Evolutionary conservation across 2,113 vertebrate species (phyloP), one percentile per base, ranked within the genome.

Genomic region (Gymnobelideus leadbeateri): DNA sequence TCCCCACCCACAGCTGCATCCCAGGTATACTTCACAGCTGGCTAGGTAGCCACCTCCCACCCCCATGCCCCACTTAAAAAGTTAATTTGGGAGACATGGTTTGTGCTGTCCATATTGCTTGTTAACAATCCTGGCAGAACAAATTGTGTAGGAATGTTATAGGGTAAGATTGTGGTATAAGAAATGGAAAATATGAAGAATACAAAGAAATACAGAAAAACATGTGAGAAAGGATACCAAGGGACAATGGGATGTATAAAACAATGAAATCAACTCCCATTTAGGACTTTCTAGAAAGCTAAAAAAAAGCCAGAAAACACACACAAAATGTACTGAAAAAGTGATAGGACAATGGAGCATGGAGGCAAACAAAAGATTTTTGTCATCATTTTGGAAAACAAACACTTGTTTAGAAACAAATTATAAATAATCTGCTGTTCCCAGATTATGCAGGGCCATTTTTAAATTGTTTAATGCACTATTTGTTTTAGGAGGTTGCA

Each of bases 161-260:
- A 84, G 68, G 9, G 23, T 21, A n/a, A 23, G 19, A 23, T 84
- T 84, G 21, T 84, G 37, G 7, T 23, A 43, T 84, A 84, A 43
- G 68, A 43, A 84, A 23, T 84, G 68, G 68, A 84, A 84, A 84
- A 84, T 84, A 84, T 84, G 68, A 84, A 21, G n/a, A 84, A 84
- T 84, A 84, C 68, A 84, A 84, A 84, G 68, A 84, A 84, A 84
- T n/a, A 77, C 61, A n/a, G 61, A 43, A 84, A 77, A 43, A 77
- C 31, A 77, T n/a, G 16, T 84, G n/a, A 43, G n/a, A 84, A 84
- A n/a, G 28, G 68, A 0, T 84, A 84, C 37, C 19, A 23, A 84
- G n/a, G n/a, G n/a, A 43, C n/a, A 43, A 84, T 8, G 43, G n/a
- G n/a, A 84, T 84, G 21, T 5, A 43, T 19, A 43, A 84, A 23